Base-by-base conservation (phyloP, 1,140 invertebrate genomes). In the Brachionus paranguensis region DNA sequence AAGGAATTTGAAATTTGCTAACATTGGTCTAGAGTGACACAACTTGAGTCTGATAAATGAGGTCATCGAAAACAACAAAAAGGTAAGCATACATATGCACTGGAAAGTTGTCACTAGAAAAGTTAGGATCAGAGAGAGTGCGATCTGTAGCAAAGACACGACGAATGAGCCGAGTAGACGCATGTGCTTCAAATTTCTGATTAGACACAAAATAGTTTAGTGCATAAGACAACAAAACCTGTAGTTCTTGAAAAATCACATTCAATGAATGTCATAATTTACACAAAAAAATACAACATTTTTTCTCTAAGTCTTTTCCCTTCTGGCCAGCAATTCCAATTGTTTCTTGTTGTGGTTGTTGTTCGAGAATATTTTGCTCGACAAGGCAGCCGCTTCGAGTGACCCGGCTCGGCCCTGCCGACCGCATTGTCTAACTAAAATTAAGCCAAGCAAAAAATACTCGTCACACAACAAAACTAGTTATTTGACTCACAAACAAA, bases 371-470 rank as follows among this genome's bases (percentile, higher is more conserved):
- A 53, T 53, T 50, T 14, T 53, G 20, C 53, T 55, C 12, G 53
- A 55, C 53, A 27, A 20, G 53, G 53, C 53, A 55, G n/a, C 53
- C 53, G 53, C 53, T 55, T 17, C 14, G 12, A 55, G 20, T 6
- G 53, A 24, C 20, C 53, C n/a, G 17, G 12, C 14, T 68, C 11
- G 33, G 65, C 65, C 65, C n/a, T 37, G 64, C 5, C 64, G 43
- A 72, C n/a, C 68, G 68, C 37, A 14, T 72, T 72, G 43, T 72
- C 2, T 72, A 41, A 41, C 68, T 72, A 72, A 72, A 72, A 45
- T 72, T 72, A 72, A 72, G 20, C 43, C 68, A 45, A 72, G 68
- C 68, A 72, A 45, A 72, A 60, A 72, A 70, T 41, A 27, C 65
- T 37, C 65, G 12, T 65, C 33, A 37, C 6, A 14, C 6, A 17